phyloP scores from a whole-genome alignment of 2,888 invertebrate species.

The Agrotis exclamationis region DNA sequence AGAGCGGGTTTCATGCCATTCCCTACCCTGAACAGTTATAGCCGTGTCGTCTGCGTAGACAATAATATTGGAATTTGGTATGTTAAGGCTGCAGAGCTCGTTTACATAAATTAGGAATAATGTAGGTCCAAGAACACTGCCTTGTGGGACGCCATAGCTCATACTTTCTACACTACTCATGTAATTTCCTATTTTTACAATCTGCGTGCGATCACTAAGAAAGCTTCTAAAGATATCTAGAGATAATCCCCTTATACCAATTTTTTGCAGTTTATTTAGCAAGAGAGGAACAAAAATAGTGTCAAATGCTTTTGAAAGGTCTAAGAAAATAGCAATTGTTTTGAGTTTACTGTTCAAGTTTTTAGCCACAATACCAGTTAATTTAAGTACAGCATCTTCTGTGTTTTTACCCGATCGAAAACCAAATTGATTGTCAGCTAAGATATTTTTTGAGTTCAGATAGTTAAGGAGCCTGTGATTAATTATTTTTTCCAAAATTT shows the following conservation, averaged over 20 bases:
- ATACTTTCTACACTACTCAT: neutral
- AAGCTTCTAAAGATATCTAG: neutral
- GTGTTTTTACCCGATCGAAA: constrained; percentile 6
- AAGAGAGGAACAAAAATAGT: neutral
- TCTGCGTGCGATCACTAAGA: neutral
- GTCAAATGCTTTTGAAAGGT: constrained; percentile 6
- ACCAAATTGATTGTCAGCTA: neutral
- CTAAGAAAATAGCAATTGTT: constrained; percentile 5
- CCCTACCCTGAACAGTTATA: neutral
- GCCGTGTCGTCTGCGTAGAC: neutral
- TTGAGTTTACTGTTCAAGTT: constrained; percentile 1
- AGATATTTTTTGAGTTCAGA: constrained; percentile 12
- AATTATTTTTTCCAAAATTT: neutral
- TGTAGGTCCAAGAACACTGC: neutral
- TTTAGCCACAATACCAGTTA: constrained; percentile 1
- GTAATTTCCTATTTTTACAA: neutral
- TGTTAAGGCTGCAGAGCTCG: neutral
- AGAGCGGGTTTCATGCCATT: neutral
- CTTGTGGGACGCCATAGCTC: neutral
- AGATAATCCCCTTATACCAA: neutral
- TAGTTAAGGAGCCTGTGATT: constrained; percentile 5
- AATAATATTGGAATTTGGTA: neutral
- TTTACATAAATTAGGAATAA: neutral
- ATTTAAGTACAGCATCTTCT: neutral
- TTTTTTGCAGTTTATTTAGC: neutral